Evolutionary conservation across 2,113 vertebrate genomes (phyloP).

Genomic region (Cyanistes caeruleus): DNA sequence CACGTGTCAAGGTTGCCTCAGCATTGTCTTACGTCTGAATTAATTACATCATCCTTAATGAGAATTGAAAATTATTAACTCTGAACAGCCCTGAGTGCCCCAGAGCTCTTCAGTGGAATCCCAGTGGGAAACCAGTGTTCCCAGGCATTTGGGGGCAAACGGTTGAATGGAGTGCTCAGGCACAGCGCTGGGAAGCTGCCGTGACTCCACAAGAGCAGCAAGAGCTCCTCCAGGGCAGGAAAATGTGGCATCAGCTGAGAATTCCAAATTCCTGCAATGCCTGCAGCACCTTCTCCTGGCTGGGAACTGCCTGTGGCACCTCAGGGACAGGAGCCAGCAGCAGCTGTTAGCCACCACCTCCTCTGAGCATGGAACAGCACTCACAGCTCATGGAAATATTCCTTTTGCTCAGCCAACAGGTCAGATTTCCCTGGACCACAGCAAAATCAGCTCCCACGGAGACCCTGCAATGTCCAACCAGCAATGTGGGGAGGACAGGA

Average conservation of each 20-base stretch:
- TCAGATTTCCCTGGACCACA: too few species aligned
- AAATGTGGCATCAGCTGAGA: not conserved
- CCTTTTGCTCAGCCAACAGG: not conserved
- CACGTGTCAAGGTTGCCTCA: not conserved
- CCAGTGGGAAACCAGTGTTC: not conserved
- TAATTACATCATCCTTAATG: not conserved
- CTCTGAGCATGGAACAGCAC: not conserved
- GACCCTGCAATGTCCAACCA: rapidly evolving
- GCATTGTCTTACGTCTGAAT: not conserved
- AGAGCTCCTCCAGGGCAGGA: not conserved
- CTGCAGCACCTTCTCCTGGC: not conserved
- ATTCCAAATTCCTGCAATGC: not conserved
- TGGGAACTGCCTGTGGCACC: not conserved
- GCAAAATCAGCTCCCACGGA: not conserved
- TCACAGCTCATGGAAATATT: not conserved
- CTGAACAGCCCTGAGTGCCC: not conserved
- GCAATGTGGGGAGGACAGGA: not conserved
- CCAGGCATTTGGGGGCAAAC: rapidly evolving
- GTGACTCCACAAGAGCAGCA: not conserved
- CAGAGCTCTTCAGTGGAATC: not conserved
- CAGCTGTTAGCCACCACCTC: not conserved
- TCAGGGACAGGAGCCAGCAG: not conserved
- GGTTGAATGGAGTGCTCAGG: rapidly evolving
- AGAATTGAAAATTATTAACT: not conserved
- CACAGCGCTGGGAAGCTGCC: not conserved